A percentile compares a stretch with the other conserved stretches of the same genome.
Evolutionary conservation across 2,797 vertebrate genomes (phyloP).

Genomic region (Xiphophorus birchmanni): DNA sequence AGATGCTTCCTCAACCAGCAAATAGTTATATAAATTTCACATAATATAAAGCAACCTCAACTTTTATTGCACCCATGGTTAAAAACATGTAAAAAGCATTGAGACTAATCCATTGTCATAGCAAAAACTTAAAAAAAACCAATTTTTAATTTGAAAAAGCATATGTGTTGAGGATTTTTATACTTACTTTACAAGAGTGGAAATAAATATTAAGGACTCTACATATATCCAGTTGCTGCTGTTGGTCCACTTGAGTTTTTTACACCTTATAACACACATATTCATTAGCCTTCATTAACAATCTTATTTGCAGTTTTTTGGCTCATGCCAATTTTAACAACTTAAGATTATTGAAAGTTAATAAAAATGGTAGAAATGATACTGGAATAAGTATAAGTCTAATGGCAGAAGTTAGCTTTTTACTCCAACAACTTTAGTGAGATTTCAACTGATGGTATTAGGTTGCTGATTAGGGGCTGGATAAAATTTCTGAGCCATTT

Average conservation of each 20-base stretch:
- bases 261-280: not conserved
- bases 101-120: not conserved
- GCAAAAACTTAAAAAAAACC: not conserved
- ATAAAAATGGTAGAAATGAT: not conserved
- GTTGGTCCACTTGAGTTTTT: not conserved
- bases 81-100: not conserved
- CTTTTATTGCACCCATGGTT: not conserved
- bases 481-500: constrained; percentile 2
- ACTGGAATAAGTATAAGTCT: not conserved
- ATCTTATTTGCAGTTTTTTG: not conserved
- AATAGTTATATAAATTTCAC: not conserved
- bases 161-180: not conserved
- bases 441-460: constrained; percentile 12
- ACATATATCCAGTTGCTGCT: not conserved
- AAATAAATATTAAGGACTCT: not conserved
- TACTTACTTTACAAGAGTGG: not conserved
- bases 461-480: not conserved
- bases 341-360: not conserved
- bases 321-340: not conserved
- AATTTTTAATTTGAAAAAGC: not conserved
- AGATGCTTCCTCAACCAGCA: not conserved
- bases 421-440: not conserved
- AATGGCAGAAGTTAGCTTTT: not conserved
- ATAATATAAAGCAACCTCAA: not conserved
- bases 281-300: not conserved